Base-by-base conservation (phyloP, 2,888 invertebrate species). In the Synanthedon vespiformis region DNA sequence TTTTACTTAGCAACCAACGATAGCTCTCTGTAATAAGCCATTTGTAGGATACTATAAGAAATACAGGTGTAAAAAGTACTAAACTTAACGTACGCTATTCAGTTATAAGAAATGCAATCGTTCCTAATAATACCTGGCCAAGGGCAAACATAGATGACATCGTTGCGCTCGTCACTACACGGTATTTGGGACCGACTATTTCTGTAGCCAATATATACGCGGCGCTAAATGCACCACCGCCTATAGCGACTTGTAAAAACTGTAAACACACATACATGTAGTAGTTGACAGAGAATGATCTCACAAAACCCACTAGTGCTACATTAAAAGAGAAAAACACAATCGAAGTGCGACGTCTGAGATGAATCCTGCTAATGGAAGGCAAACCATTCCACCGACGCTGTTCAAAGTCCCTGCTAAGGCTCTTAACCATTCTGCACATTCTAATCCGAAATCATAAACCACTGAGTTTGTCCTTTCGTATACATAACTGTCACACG, bases 391-490 rank as follows among this genome's bases (percentile, higher is more conserved):
- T 61, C 90, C 92, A 40, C 93, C 93, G 49, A 91, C 72, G 67
- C 92, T 93, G 66, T 92, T 92, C 11, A 93, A 77, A n/a, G 93
- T 93, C 3, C 94, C 94, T 40, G 93, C 90, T 55, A 94, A 70
- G 4, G 93, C 89, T 57, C 94, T 77, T 63, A 91, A 89, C 94
- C 94, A 94, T 88, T 85, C 88, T 53, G 89, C 81, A 60, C 88
- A 88, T 61, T 80, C 80, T 53, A 86, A 64, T 58, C 74, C 70
- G 55, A 85, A 85, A 56, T 85, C 85, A 58, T 78, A 85, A 27
- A 85, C 85, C 12, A 77, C 72, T 3, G 78, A 76, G 56, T 86
- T 83, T 4, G 72, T 81, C 58, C 72, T 75, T 49, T 72, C 74
- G 56, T 80, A 74, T 14, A 86, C 72, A 55, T 74, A 85, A 41